Percentiles rank a stretch among this genome's conserved stretches.
These are phyloP conservation scores for Phalacrocorax brasilianus DNA, from an alignment of 2,113 vertebrate genomes.

Conservation along the genomic window DNA sequence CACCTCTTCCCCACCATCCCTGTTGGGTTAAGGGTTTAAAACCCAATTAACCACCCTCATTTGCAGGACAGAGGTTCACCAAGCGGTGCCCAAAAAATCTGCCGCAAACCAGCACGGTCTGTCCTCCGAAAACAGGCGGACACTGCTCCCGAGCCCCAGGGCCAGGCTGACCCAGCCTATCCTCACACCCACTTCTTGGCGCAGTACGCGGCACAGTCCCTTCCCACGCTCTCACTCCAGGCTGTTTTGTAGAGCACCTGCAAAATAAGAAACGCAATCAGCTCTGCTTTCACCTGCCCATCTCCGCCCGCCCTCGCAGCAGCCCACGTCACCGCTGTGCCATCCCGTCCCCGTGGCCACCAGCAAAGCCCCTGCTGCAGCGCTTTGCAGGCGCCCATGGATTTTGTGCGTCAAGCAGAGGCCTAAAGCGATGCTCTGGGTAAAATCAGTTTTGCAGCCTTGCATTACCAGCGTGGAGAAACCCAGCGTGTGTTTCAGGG, in stretches of 20 bases:
- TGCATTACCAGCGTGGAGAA: fast-evolving
- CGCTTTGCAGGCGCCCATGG: fast-evolving
- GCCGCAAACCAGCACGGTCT: background rate
- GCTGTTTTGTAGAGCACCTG: slow-evolving; percentile 96
- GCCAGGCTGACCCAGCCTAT: background rate
- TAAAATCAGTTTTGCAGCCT: background rate
- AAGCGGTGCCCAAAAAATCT: background rate
- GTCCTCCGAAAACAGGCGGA: fast-evolving
- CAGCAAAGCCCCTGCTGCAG: background rate
- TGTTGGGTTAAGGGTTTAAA: background rate
- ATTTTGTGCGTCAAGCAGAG: background rate
- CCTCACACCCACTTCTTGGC: slow-evolving; percentile 86
- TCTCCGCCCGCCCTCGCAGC: background rate
- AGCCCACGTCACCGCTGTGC: background rate
- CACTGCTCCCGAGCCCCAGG: fast-evolving
- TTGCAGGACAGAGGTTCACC: background rate
- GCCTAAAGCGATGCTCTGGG: background rate
- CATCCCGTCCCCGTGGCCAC: background rate
- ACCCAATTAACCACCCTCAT: background rate
- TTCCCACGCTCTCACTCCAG: slow-evolving; percentile 91
- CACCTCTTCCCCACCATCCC: background rate
- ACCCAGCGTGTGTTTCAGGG: fast-evolving
- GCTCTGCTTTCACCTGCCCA: background rate
- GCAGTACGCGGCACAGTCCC: slow-evolving; percentile 89
- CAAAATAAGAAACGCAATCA: background rate